Percentiles rank a stretch among this genome's conserved stretches.
phyloP scores from a whole-genome alignment of 2,797 vertebrate species.

The Naso thynnoides region DNA sequence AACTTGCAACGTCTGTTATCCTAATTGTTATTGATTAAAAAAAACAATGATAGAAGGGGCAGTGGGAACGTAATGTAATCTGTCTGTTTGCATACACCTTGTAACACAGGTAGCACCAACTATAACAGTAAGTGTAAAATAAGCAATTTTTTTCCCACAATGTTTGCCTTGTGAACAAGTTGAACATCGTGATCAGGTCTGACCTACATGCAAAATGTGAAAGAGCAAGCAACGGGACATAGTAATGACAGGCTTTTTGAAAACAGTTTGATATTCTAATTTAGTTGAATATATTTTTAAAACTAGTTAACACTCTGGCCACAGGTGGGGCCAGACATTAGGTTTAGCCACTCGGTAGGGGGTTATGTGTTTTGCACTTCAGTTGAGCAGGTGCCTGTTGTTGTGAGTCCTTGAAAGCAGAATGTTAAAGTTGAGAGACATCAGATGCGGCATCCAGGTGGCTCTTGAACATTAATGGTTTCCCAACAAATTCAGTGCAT shows the following conservation, averaged over 20 bases:
- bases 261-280: neutral
- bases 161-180: slow-evolving; percentile 1
- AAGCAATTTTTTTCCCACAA: neutral
- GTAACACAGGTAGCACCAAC: too few relatives aligned
- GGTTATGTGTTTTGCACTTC: neutral
- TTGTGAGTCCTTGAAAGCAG: slow-evolving; percentile 6
- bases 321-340: neutral
- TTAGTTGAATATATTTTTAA: neutral
- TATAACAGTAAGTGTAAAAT: neutral
- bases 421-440: slow-evolving; percentile 22
- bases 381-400: slow-evolving; percentile 19
- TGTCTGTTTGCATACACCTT: too few relatives aligned
- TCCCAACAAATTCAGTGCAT: slow-evolving; percentile 42
- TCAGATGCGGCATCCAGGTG: slow-evolving; percentile 2
- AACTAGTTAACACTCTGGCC: neutral
- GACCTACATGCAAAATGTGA: neutral
- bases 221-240: neutral
- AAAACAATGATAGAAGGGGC: too few relatives aligned
- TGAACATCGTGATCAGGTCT: neutral
- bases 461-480: slow-evolving; percentile 14
- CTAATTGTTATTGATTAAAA: too few relatives aligned
- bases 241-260: neutral
- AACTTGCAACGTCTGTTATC: too few relatives aligned
- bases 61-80: too few relatives aligned
- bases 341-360: neutral